These are phyloP conservation scores for Anthopleura xanthogrammica DNA, from an alignment of 92 coral and sea anemone genomes.

Conservation along the genomic window DNA sequence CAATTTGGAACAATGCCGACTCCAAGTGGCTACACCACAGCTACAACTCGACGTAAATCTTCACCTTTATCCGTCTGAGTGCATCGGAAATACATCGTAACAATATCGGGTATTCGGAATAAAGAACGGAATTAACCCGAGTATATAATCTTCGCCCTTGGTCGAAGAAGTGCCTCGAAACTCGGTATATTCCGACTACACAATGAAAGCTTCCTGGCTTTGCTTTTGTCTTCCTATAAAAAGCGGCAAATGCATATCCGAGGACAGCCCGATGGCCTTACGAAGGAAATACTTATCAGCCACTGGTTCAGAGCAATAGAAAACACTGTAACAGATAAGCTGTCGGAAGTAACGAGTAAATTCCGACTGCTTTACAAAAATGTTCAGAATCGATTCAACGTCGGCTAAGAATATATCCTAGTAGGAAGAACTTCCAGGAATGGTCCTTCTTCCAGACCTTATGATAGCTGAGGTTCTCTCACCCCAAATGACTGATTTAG, in stretches of 20 bases:
- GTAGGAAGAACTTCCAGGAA: too few species aligned
- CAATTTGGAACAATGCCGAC: constrained; percentile 4
- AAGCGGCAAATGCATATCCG: too few species aligned
- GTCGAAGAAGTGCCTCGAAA: background rate
- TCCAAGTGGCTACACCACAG: constrained; percentile 9
- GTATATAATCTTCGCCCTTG: background rate
- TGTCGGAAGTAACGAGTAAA: background rate
- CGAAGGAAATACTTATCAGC: background rate
- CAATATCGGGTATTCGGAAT: background rate
- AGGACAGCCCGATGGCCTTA: background rate
- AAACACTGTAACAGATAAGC: background rate
- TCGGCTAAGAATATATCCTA: too few species aligned
- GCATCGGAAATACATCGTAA: background rate
- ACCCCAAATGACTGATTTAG: too few species aligned
- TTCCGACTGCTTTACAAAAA: background rate
- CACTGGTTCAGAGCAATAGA: too few species aligned
- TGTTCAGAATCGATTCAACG: background rate
- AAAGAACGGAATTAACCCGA: background rate
- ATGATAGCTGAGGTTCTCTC: too few species aligned
- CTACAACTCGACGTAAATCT: constrained; percentile 13
- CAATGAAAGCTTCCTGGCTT: background rate
- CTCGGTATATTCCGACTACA: background rate
- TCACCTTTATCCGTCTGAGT: constrained; percentile 27
- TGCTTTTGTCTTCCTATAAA: too few species aligned
- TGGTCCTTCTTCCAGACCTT: too few species aligned